These are phyloP conservation scores for Heliornis fulica DNA, from an alignment of 2,113 vertebrate species.

Conservation along the genomic window DNA sequence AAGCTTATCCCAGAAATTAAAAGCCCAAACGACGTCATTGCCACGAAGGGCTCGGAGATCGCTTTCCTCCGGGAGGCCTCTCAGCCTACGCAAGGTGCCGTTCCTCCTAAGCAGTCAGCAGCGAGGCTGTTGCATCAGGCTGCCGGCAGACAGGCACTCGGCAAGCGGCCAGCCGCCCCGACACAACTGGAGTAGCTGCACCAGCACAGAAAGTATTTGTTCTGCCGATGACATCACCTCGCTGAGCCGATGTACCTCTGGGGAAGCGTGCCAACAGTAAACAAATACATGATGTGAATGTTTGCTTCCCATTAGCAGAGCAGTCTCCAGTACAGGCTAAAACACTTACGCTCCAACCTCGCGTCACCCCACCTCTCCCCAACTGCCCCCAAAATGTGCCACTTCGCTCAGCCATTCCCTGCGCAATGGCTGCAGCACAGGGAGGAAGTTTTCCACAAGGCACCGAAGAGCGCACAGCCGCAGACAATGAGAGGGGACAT, in stretches of 20 bases:
- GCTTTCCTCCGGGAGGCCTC: background rate
- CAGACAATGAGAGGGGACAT: background rate
- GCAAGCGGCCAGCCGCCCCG: background rate
- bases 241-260: background rate
- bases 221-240: background rate
- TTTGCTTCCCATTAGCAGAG: background rate
- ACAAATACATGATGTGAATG: accelerated
- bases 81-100: background rate
- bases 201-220: background rate
- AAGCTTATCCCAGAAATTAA: accelerated
- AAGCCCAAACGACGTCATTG: accelerated
- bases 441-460: background rate
- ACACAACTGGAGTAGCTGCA: background rate
- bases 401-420: accelerated
- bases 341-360: accelerated
- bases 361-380: accelerated
- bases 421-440: accelerated
- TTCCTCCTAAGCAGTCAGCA: background rate
- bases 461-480: accelerated
- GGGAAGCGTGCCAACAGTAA: background rate
- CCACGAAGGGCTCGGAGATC: accelerated
- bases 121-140: background rate
- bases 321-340: accelerated
- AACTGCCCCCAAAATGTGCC: accelerated
- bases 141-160: background rate